These are phyloP conservation scores for Drosophila orena DNA, from an alignment of 1,140 invertebrate genomes.

Conservation along the genomic window DNA sequence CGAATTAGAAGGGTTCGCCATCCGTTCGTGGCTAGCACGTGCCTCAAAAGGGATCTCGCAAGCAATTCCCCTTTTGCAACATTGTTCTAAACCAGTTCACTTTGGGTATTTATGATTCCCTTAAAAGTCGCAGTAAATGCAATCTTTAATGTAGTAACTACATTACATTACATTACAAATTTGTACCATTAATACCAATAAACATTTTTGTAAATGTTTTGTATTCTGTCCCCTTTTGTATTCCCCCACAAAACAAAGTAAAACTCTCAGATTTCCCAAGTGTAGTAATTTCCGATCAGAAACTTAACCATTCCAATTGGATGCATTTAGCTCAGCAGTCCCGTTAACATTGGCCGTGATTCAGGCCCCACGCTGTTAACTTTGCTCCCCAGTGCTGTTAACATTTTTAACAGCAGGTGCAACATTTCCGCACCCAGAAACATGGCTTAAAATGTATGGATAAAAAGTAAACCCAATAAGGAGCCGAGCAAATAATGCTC, in stretches of 20 bases:
- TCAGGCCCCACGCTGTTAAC: constrained; percentile 63
- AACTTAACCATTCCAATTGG: background rate
- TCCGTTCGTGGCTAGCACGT: constrained; percentile 54
- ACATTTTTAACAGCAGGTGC: constrained; percentile 61
- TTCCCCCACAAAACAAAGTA: too few species aligned
- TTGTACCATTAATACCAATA: too few species aligned
- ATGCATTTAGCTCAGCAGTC: constrained; percentile 15
- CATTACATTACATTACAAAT: too few species aligned
- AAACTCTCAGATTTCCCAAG: background rate
- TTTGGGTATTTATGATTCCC: background rate
- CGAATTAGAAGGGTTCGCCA: constrained; percentile 47
- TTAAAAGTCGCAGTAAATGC: background rate
- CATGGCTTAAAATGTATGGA: background rate
- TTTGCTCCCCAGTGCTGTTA: constrained; percentile 54
- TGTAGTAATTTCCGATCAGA: background rate
- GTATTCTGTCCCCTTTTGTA: too few species aligned
- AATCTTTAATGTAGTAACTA: too few species aligned
- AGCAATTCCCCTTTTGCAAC: background rate
- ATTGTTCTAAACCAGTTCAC: background rate
- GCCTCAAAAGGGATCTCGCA: constrained; percentile 24
- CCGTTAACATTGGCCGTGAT: constrained; percentile 33
- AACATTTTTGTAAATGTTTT: too few species aligned
- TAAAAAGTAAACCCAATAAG: constrained; percentile 64
- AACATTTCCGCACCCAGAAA: constrained; percentile 46
- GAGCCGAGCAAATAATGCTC: constrained; percentile 72